phyloP scores from a whole-genome alignment of 2,888 invertebrate species.

The Octonoba sinensis region DNA sequence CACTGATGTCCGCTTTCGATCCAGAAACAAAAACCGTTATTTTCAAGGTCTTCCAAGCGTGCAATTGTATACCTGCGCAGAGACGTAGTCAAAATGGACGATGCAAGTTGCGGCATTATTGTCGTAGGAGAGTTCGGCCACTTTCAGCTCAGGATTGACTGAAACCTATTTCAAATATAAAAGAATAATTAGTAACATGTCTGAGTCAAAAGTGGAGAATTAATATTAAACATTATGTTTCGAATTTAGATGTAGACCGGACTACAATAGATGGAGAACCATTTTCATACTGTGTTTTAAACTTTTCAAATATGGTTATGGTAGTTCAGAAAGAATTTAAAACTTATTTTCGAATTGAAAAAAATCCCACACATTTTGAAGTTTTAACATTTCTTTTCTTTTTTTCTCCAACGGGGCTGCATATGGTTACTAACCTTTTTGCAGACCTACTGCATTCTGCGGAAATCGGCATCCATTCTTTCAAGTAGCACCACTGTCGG shows the following conservation, averaged over 20 bases:
- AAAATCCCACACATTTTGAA: too few relatives aligned
- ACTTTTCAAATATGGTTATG: too few relatives aligned
- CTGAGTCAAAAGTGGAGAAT: background rate
- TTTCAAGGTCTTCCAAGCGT: slow-evolving; percentile 78
- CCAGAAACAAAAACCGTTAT: background rate
- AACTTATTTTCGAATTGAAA: too few relatives aligned
- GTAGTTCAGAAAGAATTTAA: too few relatives aligned
- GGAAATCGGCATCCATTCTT: too few relatives aligned
- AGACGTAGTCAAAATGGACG: slow-evolving; percentile 77
- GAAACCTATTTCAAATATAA: slow-evolving; percentile 76
- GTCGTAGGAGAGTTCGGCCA: slow-evolving; percentile 90
- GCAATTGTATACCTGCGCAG: slow-evolving; percentile 76
- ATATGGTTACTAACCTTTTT: too few relatives aligned
- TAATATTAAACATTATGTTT: background rate
- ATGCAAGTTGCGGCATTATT: slow-evolving; percentile 92
- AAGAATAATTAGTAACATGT: background rate
- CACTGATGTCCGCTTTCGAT: background rate
- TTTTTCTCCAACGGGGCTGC: too few relatives aligned
- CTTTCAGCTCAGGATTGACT: slow-evolving; percentile 90
- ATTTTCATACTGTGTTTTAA: too few relatives aligned
- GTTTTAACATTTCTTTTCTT: too few relatives aligned
- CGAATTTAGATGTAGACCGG: background rate
- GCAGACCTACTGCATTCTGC: too few relatives aligned
- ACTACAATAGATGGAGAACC: background rate
- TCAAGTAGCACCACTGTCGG: too few relatives aligned